phyloP scores from a whole-genome alignment of 2,888 invertebrate genomes.

The Andrena hattorfiana region DNA sequence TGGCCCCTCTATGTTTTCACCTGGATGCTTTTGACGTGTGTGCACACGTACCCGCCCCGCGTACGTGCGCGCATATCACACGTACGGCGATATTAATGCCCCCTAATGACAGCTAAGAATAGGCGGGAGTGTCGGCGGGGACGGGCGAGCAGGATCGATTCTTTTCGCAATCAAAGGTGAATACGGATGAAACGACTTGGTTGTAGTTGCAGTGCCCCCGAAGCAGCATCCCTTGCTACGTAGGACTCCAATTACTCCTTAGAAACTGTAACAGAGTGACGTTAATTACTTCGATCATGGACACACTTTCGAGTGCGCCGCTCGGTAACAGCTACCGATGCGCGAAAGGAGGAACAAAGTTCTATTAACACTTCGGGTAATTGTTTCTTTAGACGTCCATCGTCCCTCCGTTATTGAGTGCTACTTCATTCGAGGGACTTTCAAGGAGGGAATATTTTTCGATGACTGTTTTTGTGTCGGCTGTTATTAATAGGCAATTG shows the following conservation, averaged over 20 bases:
- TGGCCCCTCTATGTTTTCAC: conserved; percentile 46
- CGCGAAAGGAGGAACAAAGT: neutral
- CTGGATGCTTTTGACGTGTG: conserved; percentile 57
- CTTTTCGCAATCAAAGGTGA: conserved; percentile 31
- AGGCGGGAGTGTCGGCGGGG: neutral
- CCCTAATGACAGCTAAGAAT: conserved; percentile 42
- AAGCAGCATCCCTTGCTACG: neutral
- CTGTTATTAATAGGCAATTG: too few species aligned
- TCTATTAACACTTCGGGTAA: neutral
- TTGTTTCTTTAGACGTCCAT: conserved; percentile 6
- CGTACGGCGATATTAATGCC: conserved; percentile 69
- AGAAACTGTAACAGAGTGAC: conserved; percentile 26
- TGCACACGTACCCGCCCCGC: conserved; percentile 26
- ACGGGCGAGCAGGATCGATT: conserved; percentile 9
- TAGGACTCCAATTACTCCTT: conserved; percentile 34
- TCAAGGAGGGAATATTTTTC: neutral
- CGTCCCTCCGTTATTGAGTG: neutral
- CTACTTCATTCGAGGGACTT: neutral
- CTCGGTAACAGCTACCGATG: neutral
- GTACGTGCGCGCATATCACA: conserved; percentile 6
- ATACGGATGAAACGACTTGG: conserved; percentile 37
- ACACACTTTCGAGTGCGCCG: conserved; percentile 20
- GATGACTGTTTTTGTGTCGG: too few species aligned
- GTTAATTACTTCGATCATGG: conserved; percentile 60
- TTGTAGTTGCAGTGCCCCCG: conserved; percentile 8